A percentile compares a stretch with the other conserved stretches of the same genome.
phyloP scores from a whole-genome alignment of 2,888 invertebrate species.

The Aleiodes leptofemur region DNA sequence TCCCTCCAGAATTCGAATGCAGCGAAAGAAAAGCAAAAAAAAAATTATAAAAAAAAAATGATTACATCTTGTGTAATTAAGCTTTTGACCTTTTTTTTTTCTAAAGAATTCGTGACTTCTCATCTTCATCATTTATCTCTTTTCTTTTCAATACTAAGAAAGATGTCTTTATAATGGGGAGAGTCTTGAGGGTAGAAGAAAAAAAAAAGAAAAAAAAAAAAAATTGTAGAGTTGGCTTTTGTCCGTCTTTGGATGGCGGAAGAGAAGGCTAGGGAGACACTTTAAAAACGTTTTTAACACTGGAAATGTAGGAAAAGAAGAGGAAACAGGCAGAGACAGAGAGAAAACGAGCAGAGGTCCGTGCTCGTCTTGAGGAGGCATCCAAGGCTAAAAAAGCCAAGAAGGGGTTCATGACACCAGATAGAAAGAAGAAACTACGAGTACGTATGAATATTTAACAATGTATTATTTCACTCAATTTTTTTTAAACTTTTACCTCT shows the following conservation, averaged over 20 bases:
- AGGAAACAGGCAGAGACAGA: conserved; percentile 98
- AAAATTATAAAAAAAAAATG: conserved; percentile 1
- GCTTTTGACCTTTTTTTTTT: conserved; percentile 18
- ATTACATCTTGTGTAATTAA: too few species aligned
- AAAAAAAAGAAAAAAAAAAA: background rate
- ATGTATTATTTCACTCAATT: conserved; percentile 3
- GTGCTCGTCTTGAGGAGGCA: conserved; percentile 99
- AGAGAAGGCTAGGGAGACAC: conserved; percentile 32
- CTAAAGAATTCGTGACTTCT: conserved; percentile 6
- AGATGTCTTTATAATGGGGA: conserved; percentile 30
- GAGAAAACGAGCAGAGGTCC: conserved; percentile 98
- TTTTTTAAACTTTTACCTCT: too few species aligned
- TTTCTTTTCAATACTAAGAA: conserved; percentile 30
- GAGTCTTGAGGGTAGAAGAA: conserved; percentile 12
- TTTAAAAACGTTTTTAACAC: conserved; percentile 61
- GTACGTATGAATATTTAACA: conserved; percentile 78
- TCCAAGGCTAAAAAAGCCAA: conserved; percentile 99
- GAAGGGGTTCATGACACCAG: conserved; percentile 99
- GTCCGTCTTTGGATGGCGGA: conserved; percentile 29
- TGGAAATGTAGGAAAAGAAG: conserved; percentile 89
- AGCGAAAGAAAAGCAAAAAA: background rate
- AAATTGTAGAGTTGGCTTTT: conserved; percentile 38
- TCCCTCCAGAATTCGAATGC: conserved; percentile 13
- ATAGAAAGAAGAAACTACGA: conserved; percentile 99
- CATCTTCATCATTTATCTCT: conserved; percentile 21